Percentiles rank a stretch among this genome's conserved stretches.
Evolutionary conservation across 2,797 vertebrate genomes (phyloP).

Genomic region (Falco rusticolus): DNA sequence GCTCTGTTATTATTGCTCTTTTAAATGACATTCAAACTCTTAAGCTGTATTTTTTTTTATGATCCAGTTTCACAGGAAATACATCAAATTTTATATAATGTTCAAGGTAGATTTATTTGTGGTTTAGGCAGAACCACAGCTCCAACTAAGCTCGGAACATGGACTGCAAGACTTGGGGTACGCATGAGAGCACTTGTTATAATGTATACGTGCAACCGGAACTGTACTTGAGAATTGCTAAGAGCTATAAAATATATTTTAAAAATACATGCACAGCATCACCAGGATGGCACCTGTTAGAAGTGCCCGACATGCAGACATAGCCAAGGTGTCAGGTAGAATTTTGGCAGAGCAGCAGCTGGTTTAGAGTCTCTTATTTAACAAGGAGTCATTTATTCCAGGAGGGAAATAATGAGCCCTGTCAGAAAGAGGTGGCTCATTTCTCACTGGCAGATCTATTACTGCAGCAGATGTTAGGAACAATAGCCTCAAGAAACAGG

Average conservation of each 20-base stretch:
- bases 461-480: background rate
- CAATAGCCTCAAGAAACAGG: background rate
- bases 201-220: background rate
- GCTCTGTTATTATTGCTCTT: background rate
- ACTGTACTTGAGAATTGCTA: background rate
- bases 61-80: background rate
- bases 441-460: background rate
- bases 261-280: background rate
- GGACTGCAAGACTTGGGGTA: background rate
- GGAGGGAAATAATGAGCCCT: background rate
- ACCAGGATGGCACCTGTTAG: background rate
- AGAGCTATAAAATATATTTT: background rate
- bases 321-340: background rate
- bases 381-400: background rate
- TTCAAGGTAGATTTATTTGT: background rate
- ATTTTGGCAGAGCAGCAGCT: background rate
- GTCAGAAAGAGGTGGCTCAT: background rate
- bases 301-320: background rate
- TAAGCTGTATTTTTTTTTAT: background rate
- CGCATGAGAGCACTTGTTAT: accelerated
- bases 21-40: background rate
- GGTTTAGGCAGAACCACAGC: background rate
- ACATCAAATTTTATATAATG: background rate
- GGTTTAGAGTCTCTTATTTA: background rate
- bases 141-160: background rate